phyloP scores from a whole-genome alignment of 2,113 vertebrate species.

The Cardinalis cardinalis region DNA sequence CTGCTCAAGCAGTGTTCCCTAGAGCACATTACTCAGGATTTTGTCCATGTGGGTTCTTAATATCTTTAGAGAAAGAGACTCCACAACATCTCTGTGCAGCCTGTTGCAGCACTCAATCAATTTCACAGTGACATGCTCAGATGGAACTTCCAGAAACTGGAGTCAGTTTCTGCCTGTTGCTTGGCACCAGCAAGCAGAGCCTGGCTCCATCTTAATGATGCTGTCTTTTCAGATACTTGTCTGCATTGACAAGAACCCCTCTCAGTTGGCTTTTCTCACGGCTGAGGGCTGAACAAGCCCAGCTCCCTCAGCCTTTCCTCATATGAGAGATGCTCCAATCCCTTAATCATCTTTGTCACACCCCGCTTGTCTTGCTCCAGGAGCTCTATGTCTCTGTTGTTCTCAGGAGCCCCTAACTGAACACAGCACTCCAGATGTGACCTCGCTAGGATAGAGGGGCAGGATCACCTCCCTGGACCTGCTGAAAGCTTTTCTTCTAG shows the following conservation, averaged over 20 bases:
- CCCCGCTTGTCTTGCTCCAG: accelerated
- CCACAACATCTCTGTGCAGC: not conserved
- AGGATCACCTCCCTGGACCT: not conserved
- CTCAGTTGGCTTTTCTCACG: not conserved
- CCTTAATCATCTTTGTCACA: not conserved
- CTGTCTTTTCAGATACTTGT: accelerated
- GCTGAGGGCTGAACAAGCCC: not conserved
- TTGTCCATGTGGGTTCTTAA: not conserved
- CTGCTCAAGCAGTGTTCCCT: not conserved
- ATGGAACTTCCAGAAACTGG: not conserved
- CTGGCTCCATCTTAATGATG: not conserved
- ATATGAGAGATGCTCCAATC: not conserved
- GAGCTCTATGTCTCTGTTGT: not conserved
- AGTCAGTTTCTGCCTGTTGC: not conserved
- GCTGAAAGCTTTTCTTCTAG: not conserved
- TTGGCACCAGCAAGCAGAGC: not conserved
- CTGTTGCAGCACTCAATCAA: not conserved
- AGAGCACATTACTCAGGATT: not conserved
- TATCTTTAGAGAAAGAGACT: too few relatives aligned
- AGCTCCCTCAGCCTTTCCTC: not conserved
- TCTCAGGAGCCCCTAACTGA: not conserved
- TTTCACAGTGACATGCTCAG: not conserved
- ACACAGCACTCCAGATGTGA: not conserved
- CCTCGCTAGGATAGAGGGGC: not conserved
- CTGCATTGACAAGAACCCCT: not conserved